These are phyloP conservation scores for Myrmecophaga tridactyla DNA, from an alignment of 2,113 vertebrate genomes.

Conservation along the genomic window DNA sequence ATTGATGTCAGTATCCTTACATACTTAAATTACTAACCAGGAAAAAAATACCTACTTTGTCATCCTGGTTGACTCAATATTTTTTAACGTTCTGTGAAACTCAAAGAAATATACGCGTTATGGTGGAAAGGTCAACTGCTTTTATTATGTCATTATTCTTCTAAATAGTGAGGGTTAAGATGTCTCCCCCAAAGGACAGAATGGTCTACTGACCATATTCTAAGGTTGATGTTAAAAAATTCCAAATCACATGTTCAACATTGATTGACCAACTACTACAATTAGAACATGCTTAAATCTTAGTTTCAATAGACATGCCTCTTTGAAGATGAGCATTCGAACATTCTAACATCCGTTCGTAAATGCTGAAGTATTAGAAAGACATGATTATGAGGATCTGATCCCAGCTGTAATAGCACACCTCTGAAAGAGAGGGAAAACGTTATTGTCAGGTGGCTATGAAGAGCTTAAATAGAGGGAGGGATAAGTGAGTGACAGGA, in stretches of 20 bases:
- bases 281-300: neutral
- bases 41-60: neutral
- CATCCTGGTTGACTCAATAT: neutral
- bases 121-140: neutral
- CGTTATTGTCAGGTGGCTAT: conserved; percentile 27
- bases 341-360: conserved; percentile 21
- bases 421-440: conserved; percentile 21
- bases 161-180: neutral
- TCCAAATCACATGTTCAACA: neutral
- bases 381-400: neutral
- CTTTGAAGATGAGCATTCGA: conserved; percentile 8
- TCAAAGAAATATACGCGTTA: neutral
- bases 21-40: neutral
- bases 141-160: neutral
- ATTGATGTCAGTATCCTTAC: neutral
- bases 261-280: neutral
- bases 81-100: neutral
- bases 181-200: neutral
- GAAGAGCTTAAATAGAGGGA: conserved; percentile 58
- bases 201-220: neutral
- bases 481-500: conserved; percentile 78
- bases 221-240: neutral
- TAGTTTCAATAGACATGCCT: neutral
- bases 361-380: conserved; percentile 23
- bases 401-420: conserved; percentile 10